Evolutionary conservation across 2,113 vertebrate genomes (phyloP), one percentile per base, ranked within the genome.

Genomic region (Epinephelus lanceolatus): DNA sequence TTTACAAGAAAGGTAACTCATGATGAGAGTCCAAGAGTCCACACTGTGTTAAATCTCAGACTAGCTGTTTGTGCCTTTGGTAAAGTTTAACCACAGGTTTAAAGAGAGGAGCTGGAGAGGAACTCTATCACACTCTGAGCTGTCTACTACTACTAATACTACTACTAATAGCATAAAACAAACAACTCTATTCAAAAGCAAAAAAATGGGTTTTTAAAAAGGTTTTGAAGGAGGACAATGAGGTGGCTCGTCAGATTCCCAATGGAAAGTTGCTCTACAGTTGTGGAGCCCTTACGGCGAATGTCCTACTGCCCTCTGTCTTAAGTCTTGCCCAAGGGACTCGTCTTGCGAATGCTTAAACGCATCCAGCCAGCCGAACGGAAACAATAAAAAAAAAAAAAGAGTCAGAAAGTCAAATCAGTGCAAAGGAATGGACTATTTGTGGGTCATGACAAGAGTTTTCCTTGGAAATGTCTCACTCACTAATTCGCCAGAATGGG

Each of bases 391-490:
- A 14, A 11, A 19, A 14, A 23, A 9, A 42, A 23, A 27, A 71
- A 6, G 9, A 47, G 11, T 10, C 15, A 47, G 14, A 47, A 47
- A 49, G 15, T 66, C 15, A 57, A 25, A 23, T 57, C 23, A 1
- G 7, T 33, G 27, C 7, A 33, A 47, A 49, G 42, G 23, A 51
- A 30, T 6, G 23, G 5, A 37, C 7, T 2, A 33, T 47, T 67
- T 2, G 21, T 8, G 19, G 4, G 7, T 67, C 1, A 14, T 62
- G 51, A 33, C 47, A 30, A 10, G 81, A n/a, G 13, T 76, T 63
- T 76, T 59, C 56, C 37, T 59, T 33, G 61, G 57, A 42, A 37
- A 37, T 37, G 33, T 53, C 59, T 75, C 11, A 21, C 60, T 80
- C 55, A 70, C n/a, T 30, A 13, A 12, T 15, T 23, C 2, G 42